Evolutionary conservation across 2,797 vertebrate species (phyloP), one percentile per base, ranked within the genome.

Genomic region (Poeciliopsis paucimaculata): DNA sequence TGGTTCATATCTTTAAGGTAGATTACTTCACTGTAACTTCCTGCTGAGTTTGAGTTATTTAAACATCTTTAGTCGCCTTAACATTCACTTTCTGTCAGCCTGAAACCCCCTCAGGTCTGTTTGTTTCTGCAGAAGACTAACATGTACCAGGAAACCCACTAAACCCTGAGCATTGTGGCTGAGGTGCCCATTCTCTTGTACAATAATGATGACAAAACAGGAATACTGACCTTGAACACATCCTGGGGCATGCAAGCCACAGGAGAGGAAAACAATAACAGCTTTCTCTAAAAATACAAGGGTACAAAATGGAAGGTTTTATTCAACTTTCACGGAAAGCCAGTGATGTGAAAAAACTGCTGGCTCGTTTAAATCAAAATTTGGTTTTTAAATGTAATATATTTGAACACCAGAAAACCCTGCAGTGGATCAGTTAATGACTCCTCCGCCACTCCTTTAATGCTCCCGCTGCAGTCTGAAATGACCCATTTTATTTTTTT

Each of bases 261-360:
- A 77, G 80, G 77, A 76, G 81, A 91, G 74, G 79, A 81, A 79
- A 78, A 87, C 89, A 91, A 90, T 85, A 92, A 84, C 88, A 91
- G 80, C 84, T 91, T 88, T 77, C 88, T 68, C 87, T 94, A 90
- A 94, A 94, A 93, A 94, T 93, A 95, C 72, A 90, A 91, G 80
- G 28, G 78, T 75, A 82, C 83, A 90, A 90, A 92, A 90, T 80
- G 83, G 81, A 80, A 84, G 81, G 77, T 82, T 94, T 88, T 34
- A 34, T 34, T 92, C 83, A 83, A 87, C 41, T 45, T 71, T 18
- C 26, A 39, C 23, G 20, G 68, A 45, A 45, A 26, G 66, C 41
- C 41, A 45, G 6, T n/a, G 13, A 71, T 45, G 2, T 71, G 26
- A 43, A 70, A 41, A n/a, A 41, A n/a, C 20, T 18, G 16, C 31